Evolutionary conservation across 2,113 vertebrate genomes (phyloP).

Genomic region (Madoqua kirkii): DNA sequence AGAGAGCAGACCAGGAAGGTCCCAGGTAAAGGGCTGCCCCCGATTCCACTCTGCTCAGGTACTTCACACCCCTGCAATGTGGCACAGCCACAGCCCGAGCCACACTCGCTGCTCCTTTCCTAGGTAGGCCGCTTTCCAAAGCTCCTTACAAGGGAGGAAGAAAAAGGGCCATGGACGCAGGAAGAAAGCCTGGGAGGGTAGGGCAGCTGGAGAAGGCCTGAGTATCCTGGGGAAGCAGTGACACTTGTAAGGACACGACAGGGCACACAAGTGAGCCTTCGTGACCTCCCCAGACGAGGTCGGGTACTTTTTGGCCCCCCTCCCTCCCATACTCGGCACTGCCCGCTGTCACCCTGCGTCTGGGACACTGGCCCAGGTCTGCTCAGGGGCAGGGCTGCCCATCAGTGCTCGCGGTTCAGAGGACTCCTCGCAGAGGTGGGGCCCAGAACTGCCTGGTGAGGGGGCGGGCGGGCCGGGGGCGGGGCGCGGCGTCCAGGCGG

Average conservation of each 20-base stretch:
- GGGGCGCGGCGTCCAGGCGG: conserved; percentile 54
- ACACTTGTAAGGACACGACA: background rate
- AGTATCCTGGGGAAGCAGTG: background rate
- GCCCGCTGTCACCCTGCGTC: background rate
- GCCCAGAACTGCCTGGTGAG: background rate
- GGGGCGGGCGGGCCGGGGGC: conserved; percentile 49
- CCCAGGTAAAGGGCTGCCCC: background rate
- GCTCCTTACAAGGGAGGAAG: background rate
- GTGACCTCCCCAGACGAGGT: background rate
- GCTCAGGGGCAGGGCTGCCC: background rate
- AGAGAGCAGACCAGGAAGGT: background rate
- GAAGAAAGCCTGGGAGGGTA: background rate
- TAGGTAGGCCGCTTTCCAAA: background rate
- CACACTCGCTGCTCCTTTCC: background rate
- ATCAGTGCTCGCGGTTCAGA: background rate
- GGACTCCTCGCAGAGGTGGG: background rate
- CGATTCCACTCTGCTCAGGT: background rate
- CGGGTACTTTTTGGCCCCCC: background rate
- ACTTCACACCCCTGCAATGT: background rate
- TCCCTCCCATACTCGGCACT: background rate
- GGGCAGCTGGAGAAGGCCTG: background rate
- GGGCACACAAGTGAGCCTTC: background rate
- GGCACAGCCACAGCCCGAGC: background rate
- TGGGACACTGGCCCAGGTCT: background rate
- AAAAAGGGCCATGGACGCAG: background rate